phyloP scores from a whole-genome alignment of 2,888 invertebrate species.

The Lepas anatifera region DNA sequence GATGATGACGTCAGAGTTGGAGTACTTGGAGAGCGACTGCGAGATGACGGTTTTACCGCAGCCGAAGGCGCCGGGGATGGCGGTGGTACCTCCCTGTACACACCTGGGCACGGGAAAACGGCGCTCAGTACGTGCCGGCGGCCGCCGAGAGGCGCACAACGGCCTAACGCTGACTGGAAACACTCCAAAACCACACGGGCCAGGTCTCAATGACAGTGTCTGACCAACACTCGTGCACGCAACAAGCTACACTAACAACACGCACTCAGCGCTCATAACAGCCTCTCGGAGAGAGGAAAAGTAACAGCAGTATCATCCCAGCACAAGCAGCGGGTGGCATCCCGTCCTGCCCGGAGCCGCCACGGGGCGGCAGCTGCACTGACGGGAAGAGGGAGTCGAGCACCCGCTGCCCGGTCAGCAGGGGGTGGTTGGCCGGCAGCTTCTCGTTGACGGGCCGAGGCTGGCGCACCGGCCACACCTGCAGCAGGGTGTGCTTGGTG shows the following conservation, averaged over 20 bases:
- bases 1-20: constrained; percentile 97
- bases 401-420: constrained; percentile 95
- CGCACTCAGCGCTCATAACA: too few relatives aligned
- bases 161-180: too few relatives aligned
- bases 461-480: constrained; percentile 99
- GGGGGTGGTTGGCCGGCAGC: constrained; percentile 93
- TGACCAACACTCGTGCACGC: too few relatives aligned
- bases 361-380: constrained; percentile 33
- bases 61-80: constrained; percentile 98
- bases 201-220: too few relatives aligned
- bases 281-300: too few relatives aligned
- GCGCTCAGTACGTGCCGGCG: too few relatives aligned
- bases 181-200: too few relatives aligned
- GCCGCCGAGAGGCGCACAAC: too few relatives aligned
- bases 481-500: constrained; percentile 87
- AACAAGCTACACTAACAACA: too few relatives aligned
- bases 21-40: constrained; percentile 97
- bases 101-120: constrained; percentile 46
- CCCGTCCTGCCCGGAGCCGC: not conserved
- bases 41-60: constrained; percentile 99
- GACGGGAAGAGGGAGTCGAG: constrained; percentile 96
- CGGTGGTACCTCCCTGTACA: constrained; percentile 97
- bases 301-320: too few relatives aligned
- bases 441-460: constrained; percentile 95
- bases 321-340: too few relatives aligned